phyloP scores from a whole-genome alignment of 1,140 invertebrate species.

The Antheraea mylitta region DNA sequence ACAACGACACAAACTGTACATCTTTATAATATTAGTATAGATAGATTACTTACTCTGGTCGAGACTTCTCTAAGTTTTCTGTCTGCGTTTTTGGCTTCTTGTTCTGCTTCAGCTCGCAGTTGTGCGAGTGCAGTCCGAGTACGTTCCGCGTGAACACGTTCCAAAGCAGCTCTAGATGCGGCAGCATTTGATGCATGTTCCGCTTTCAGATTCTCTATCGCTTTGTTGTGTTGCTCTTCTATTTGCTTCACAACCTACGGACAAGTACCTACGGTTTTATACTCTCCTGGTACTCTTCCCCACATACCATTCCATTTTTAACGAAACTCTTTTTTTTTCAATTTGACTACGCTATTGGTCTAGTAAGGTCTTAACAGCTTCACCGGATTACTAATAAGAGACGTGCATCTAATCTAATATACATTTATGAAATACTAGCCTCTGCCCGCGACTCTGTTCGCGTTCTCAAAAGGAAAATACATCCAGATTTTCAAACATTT shows the following conservation, averaged over 20 bases:
- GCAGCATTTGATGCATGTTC: slow-evolving; percentile 46
- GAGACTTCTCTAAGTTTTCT: slow-evolving; percentile 57
- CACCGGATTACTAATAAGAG: no score
- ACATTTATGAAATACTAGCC: no score
- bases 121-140: slow-evolving; percentile 50
- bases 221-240: slow-evolving; percentile 41
- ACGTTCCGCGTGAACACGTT: slow-evolving; percentile 51
- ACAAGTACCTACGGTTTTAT: slow-evolving; percentile 5
- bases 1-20: no score
- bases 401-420: no score
- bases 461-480: no score
- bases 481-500: no score
- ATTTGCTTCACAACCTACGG: slow-evolving; percentile 48
- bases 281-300: neutral
- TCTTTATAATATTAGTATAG: no score
- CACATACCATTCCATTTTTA: no score
- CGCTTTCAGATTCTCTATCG: slow-evolving; percentile 36
- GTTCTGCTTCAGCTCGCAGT: slow-evolving; percentile 47
- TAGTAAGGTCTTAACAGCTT: no score
- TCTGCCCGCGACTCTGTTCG: no score
- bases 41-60: slow-evolving; percentile 48
- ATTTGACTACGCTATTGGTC: no score
- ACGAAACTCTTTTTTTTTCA: no score
- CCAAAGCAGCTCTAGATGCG: slow-evolving; percentile 36
- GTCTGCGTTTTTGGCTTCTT: slow-evolving; percentile 52